Percentiles rank a stretch among this genome's conserved stretches.
phyloP scores from a whole-genome alignment of 2,797 vertebrate species.

The Avahi laniger region DNA sequence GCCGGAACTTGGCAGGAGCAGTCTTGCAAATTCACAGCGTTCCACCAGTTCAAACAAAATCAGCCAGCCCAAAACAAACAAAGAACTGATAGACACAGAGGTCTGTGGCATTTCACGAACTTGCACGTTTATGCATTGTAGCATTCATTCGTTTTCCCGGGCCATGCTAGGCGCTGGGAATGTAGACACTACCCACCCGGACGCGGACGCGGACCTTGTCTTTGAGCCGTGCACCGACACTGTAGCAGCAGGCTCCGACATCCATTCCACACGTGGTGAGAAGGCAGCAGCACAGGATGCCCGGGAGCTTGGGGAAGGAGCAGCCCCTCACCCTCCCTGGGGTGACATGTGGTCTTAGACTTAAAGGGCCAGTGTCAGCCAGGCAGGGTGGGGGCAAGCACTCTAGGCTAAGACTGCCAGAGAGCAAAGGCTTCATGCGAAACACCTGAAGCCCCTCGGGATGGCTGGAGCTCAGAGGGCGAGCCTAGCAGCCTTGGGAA shows the following conservation, averaged over 20 bases:
- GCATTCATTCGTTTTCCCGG: background rate
- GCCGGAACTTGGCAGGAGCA: fast-evolving
- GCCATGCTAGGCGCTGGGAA: background rate
- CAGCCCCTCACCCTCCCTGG: background rate
- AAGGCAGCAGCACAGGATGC: background rate
- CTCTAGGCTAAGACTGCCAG: background rate
- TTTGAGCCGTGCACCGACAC: fast-evolving
- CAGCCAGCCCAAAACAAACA: background rate
- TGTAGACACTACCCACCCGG: fast-evolving
- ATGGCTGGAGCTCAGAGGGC: background rate
- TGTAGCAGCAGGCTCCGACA: background rate
- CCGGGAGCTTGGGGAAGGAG: background rate
- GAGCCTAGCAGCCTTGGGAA: fast-evolving
- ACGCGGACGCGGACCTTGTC: background rate
- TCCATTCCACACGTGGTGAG: background rate
- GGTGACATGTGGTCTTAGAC: background rate
- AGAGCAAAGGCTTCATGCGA: background rate
- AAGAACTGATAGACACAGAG: background rate
- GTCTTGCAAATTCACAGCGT: background rate
- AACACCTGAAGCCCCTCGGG: too few species aligned
- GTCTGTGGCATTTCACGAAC: background rate
- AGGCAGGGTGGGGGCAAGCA: background rate
- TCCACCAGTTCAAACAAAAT: background rate
- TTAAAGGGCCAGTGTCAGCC: background rate
- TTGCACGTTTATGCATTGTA: background rate